Evolutionary conservation across 2,888 invertebrate species (phyloP), one percentile per base, ranked within the genome.

Genomic region (Nomada ruficornis): DNA sequence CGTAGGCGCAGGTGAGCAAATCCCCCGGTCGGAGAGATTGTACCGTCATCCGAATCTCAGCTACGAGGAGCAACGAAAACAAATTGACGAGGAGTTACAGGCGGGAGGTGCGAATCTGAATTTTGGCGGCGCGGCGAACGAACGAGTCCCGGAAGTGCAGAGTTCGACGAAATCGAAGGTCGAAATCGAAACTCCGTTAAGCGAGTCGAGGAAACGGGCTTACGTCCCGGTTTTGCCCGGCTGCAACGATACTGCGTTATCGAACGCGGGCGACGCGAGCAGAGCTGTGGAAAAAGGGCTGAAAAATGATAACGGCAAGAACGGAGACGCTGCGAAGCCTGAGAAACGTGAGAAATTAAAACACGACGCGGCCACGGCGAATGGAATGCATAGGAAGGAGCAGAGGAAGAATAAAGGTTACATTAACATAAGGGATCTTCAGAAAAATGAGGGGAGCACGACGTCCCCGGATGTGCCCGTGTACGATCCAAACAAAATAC

Each of bases 401-500:
- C 64, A 57, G 11, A 10, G 15, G 26, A 11, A 7, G 10, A 42
- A 75, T 2, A 57, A 73, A 9, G 42, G 18, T 13, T 80, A 72
- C 50, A 69, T 78, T 26, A 57, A 69, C 11, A 78, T 82, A 78
- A 74, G 47, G 20, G 84, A 84, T 52, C 70, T 68, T 55, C 77
- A 77, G 63, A 73, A 10, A 54, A 78, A 81, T n/a, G 73, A 85
- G 50, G 78, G 83, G 69, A 84, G 86, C 79, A 83, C 75, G 71
- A 75, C 70, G 60, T 77, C 80, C 15, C n/a, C 73, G 0, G 75
- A 78, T 23, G 85, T 82, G 44, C 76, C 80, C 1, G 70, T 72
- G 10, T 90, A 91, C 63, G 84, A 91, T 87, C 88, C 89, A 0
- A 85, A 76, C 36, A 87, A 89, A 50, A 91, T 92, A 72, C 92